A percentile compares a stretch with the other conserved stretches of the same genome.
Evolutionary conservation across 1,140 invertebrate genomes (phyloP).

Genomic region (Cepaea nemoralis): DNA sequence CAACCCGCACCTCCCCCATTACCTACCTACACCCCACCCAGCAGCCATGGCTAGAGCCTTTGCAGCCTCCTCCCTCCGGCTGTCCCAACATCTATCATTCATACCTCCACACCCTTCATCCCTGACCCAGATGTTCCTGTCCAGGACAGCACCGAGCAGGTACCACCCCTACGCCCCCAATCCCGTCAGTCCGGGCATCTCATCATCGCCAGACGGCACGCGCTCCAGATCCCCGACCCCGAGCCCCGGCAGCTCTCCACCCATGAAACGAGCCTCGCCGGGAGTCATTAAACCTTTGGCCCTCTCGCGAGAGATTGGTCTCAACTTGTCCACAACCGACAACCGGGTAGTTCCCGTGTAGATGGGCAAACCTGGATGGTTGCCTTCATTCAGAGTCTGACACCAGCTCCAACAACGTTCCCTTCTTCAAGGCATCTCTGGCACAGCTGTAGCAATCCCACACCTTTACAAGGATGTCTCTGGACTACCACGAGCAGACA

Average conservation of each 20-base stretch:
- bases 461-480: too few relatives aligned
- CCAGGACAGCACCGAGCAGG: conserved; percentile 15
- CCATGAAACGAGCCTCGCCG: not conserved
- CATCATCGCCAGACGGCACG: conserved; percentile 14
- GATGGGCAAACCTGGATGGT: too few relatives aligned
- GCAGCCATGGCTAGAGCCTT: conserved; percentile 19
- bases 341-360: conserved; percentile 12
- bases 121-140: conserved; percentile 9
- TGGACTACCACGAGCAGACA: too few relatives aligned
- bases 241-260: conserved; percentile 35
- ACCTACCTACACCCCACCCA: conserved; percentile 20
- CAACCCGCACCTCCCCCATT: conserved; percentile 30
- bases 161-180: conserved; percentile 46
- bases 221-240: conserved; percentile 31
- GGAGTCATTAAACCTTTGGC: conserved; percentile 42
- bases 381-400: too few relatives aligned
- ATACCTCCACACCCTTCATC: not conserved
- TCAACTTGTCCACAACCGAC: conserved; percentile 33
- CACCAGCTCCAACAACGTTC: too few relatives aligned
- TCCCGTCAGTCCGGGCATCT: conserved; percentile 35
- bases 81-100: conserved; percentile 34
- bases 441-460: too few relatives aligned
- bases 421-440: too few relatives aligned
- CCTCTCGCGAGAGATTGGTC: conserved; percentile 19
- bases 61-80: conserved; percentile 25